Conservation (phyloP, 2,888 invertebrate genomes). For the Drosophila bunnanda region DNA sequence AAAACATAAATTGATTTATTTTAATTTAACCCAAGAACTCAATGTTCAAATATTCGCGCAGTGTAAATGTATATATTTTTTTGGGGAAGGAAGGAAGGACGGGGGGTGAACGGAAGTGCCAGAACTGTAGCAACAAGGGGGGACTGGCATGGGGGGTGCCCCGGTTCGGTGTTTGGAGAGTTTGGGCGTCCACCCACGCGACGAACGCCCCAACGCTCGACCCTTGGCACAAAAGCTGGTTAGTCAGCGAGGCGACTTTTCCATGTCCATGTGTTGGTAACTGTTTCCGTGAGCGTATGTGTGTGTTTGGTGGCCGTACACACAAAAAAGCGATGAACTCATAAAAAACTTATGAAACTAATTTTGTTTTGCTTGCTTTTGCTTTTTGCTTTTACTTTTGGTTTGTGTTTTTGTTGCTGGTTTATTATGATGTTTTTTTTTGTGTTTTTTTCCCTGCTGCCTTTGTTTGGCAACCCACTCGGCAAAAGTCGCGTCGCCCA, state of each 20-base stretch:
- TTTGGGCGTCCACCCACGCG: slow-evolving; percentile 66
- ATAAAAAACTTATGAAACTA: slow-evolving; percentile 81
- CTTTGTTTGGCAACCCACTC: slow-evolving; percentile 64
- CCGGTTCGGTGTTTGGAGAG: slow-evolving; percentile 6
- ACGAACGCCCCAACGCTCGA: slow-evolving; percentile 67
- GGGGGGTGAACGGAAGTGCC: slow-evolving; percentile 39
- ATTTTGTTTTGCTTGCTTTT: slow-evolving; percentile 78
- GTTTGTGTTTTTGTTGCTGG: slow-evolving; percentile 32
- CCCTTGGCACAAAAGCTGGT: slow-evolving; percentile 78
- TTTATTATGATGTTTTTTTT: slow-evolving; percentile 21
- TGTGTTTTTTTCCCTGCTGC: slow-evolving; percentile 33
- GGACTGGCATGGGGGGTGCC: not conserved
- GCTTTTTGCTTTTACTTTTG: slow-evolving; percentile 72
- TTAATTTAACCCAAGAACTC: not conserved
- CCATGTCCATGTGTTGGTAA: slow-evolving; percentile 14
- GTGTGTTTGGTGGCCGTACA: slow-evolving; percentile 56
- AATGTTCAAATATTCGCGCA: too few relatives aligned
- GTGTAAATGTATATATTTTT: slow-evolving; percentile 6
- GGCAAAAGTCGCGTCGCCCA: slow-evolving; percentile 42
- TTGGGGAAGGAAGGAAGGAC: not conserved
- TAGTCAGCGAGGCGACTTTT: slow-evolving; percentile 60
- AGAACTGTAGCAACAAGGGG: slow-evolving; percentile 50
- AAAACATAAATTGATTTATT: not conserved
- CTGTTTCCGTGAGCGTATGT: slow-evolving; percentile 42
- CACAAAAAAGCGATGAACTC: slow-evolving; percentile 80